phyloP scores from a whole-genome alignment of 1,140 invertebrate species.

The Trinorchestia longiramus region DNA sequence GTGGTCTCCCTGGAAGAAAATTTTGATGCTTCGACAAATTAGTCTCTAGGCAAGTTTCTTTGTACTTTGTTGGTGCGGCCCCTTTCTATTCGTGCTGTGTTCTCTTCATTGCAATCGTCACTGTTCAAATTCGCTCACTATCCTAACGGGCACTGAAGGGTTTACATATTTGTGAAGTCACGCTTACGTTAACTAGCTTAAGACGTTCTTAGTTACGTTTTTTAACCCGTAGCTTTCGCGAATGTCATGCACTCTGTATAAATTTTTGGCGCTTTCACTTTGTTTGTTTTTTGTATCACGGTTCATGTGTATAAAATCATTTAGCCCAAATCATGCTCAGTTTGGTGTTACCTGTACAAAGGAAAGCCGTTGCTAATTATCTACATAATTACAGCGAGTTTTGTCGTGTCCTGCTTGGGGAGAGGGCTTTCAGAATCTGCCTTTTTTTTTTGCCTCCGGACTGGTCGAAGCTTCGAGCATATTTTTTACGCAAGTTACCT shows the following conservation, averaged over 20 bases:
- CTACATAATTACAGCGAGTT: not conserved
- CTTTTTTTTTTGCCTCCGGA: not conserved
- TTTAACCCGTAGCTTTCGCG: slow-evolving; percentile 38
- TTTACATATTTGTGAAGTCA: slow-evolving; percentile 18
- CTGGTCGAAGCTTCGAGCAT: not conserved
- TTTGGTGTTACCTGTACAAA: slow-evolving; percentile 40
- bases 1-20: not conserved
- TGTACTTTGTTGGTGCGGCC: not conserved
- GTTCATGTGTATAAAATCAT: slow-evolving; percentile 52
- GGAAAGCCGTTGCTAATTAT: not conserved
- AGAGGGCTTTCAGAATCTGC: not conserved
- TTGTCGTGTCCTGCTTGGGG: not conserved
- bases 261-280: slow-evolving; percentile 19
- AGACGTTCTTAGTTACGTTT: slow-evolving; percentile 29
- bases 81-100: not conserved
- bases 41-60: not conserved
- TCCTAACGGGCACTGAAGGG: not conserved
- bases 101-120: not conserved
- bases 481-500: not conserved
- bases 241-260: slow-evolving; percentile 30
- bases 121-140: slow-evolving; percentile 7
- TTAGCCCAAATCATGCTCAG: slow-evolving; percentile 32
- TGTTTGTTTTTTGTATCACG: slow-evolving; percentile 37
- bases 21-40: not conserved
- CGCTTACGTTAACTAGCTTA: slow-evolving; percentile 46